Conservation (phyloP, 2,797 vertebrate species). For the Eupleurogrammus muticus region DNA sequence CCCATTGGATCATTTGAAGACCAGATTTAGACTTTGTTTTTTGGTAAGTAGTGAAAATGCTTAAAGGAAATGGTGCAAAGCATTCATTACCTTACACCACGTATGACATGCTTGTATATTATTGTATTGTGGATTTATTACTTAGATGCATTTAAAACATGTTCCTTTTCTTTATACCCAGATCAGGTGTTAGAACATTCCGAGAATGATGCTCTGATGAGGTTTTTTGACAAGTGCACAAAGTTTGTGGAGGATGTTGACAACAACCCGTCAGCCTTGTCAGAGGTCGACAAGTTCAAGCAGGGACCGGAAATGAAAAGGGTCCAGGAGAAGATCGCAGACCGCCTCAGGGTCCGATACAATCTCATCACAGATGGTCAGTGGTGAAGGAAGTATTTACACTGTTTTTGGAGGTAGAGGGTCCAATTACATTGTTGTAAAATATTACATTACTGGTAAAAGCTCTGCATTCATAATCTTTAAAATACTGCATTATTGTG, state of each 20-base stretch:
- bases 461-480: neutral
- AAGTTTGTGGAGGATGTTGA: constrained; percentile 89
- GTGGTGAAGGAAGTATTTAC: neutral
- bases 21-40: too few relatives aligned
- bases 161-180: constrained; percentile 50
- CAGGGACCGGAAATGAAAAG: constrained; percentile 90
- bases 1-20: too few relatives aligned
- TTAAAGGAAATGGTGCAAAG: too few relatives aligned
- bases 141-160: neutral
- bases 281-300: constrained; percentile 89
- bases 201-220: constrained; percentile 93
- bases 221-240: constrained; percentile 92
- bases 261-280: constrained; percentile 84
- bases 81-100: too few relatives aligned
- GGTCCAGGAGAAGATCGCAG: constrained; percentile 88
- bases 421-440: neutral
- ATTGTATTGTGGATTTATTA: neutral
- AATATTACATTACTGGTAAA: too few relatives aligned
- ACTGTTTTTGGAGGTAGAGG: neutral
- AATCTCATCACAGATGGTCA: constrained; percentile 84
- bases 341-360: constrained; percentile 83
- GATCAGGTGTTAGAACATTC: constrained; percentile 80
- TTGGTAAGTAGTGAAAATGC: too few relatives aligned
- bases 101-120: too few relatives aligned
- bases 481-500: neutral